These are phyloP conservation scores for Oligia latruncula DNA, from an alignment of 2,888 invertebrate genomes.

Conservation along the genomic window DNA sequence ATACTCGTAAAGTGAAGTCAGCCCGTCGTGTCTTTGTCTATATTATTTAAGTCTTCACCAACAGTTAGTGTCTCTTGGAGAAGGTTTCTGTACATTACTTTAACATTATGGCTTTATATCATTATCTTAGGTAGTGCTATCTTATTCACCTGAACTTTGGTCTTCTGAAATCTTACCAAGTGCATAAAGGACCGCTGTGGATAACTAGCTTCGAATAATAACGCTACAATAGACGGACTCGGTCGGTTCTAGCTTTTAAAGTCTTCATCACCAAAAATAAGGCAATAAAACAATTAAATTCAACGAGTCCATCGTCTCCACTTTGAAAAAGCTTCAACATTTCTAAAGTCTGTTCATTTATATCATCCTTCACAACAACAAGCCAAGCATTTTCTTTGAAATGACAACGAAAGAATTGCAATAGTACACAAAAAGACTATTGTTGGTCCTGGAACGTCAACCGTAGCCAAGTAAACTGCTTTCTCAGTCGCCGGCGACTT, in stretches of 20 bases:
- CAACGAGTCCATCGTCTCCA: conserved; percentile 4
- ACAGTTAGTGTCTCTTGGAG: not conserved
- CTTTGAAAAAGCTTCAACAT: conserved; percentile 24
- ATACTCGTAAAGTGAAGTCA: conserved; percentile 1
- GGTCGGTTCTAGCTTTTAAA: not conserved
- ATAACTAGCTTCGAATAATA: not conserved
- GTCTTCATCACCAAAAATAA: not conserved
- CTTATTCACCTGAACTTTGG: not conserved
- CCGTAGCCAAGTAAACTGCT: conserved; percentile 59
- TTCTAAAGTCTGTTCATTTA: conserved; percentile 44
- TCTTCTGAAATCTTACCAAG: not conserved
- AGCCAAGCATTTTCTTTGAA: conserved; percentile 55
- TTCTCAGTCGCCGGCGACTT: conserved; percentile 44
- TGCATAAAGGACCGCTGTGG: no score
- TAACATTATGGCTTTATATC: not conserved
- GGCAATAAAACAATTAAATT: conserved; percentile 8
- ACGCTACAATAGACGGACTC: not conserved
- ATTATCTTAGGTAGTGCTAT: not conserved
- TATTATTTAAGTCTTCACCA: not conserved
- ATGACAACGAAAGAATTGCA: conserved; percentile 59
- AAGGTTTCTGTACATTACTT: not conserved
- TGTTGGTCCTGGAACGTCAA: conserved; percentile 53
- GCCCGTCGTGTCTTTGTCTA: not conserved
- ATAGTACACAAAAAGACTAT: conserved; percentile 57
- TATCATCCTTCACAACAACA: conserved; percentile 49